Base-by-base conservation (phyloP, 2,113 vertebrate genomes). In the Bagarius yarrelli region DNA sequence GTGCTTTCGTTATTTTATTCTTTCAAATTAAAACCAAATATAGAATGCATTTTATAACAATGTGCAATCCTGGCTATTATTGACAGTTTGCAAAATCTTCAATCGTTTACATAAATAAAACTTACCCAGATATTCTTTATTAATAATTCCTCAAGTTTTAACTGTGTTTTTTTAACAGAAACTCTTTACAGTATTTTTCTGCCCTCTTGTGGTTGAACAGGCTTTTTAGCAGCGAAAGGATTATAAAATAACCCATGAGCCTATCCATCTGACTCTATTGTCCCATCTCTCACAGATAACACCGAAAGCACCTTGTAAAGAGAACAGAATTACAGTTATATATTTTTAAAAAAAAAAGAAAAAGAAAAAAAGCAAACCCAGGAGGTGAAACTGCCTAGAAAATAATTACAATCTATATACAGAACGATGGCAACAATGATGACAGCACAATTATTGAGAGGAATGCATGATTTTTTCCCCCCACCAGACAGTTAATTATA, bases 391-490 rank as follows among this genome's bases (percentile, higher is more conserved):
- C 81, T 14, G 73, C 34, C 84, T 83, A 87, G 73, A 87, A 86
- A 86, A 85, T 86, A 87, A 85, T 83, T 85, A 87, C 87, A 86
- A 75, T 71, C 50, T 84, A 86, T 88, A 76, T 88, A 88, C 85
- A 86, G 52, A 80, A 82, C 40, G 47, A 59, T 70, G 34, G 81
- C 32, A 76, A 57, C 50, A 85, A 66, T 71, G 77, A 81, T 70
- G 81, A 44, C 59, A 61, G 64, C 79, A 61, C 23, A 63, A 36
- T 71, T 60, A 69, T 44, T 63, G 73, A 83, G 59, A 44, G 57
- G 40, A 52, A 73, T 80, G 74, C 67, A 71, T 77, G 55, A 81
- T 32, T 50, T 67, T 70, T 77, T 40, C 70, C 9, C 44, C 9
- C 44, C 44, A 47, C 44, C 44, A 47, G 44, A 47, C 44, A 47